A percentile compares a stretch with the other conserved stretches of the same genome.
These are phyloP conservation scores for Dicranocentrus wangi DNA, from an alignment of 2,888 invertebrate species.

Conservation along the genomic window DNA sequence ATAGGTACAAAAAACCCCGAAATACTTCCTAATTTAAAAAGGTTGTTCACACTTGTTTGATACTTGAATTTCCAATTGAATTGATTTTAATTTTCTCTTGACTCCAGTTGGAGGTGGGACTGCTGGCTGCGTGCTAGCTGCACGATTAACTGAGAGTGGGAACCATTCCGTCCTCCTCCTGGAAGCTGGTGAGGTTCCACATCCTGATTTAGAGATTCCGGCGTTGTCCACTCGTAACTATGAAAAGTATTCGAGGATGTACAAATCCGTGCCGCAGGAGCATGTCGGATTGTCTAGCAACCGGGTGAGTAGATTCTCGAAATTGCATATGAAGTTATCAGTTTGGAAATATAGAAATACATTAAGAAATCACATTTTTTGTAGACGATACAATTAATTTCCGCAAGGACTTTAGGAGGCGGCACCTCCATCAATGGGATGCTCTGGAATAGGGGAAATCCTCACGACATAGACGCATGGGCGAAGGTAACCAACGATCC, in stretches of 20 bases:
- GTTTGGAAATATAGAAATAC: too few species aligned
- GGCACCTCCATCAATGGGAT: slow-evolving; percentile 20
- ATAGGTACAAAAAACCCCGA: too few species aligned
- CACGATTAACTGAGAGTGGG: not conserved
- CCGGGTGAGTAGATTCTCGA: slow-evolving; percentile 23
- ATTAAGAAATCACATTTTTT: too few species aligned
- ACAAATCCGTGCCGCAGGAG: slow-evolving; percentile 28
- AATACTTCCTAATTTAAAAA: too few species aligned
- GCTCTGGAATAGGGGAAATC: slow-evolving; percentile 25
- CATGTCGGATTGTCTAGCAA: slow-evolving; percentile 24
- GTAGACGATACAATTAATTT: not conserved
- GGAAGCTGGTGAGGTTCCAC: slow-evolving; percentile 14
- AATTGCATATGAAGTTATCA: not conserved
- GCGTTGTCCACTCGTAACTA: not conserved
- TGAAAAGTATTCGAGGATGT: too few species aligned
- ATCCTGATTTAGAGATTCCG: not conserved
- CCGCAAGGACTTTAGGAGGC: slow-evolving; percentile 23
- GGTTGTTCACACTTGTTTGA: too few species aligned
- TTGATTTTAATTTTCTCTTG: too few species aligned
- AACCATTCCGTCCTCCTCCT: slow-evolving; percentile 3
- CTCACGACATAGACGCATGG: slow-evolving; percentile 44
- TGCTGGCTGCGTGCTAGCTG: slow-evolving; percentile 9
- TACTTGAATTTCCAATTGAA: too few species aligned
- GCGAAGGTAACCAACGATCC: slow-evolving; percentile 78
- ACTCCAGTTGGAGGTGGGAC: slow-evolving; percentile 27